Percentiles rank a stretch among this genome's conserved stretches.
Evolutionary conservation across 2,888 invertebrate genomes (phyloP).

Genomic region (Tuta absoluta): DNA sequence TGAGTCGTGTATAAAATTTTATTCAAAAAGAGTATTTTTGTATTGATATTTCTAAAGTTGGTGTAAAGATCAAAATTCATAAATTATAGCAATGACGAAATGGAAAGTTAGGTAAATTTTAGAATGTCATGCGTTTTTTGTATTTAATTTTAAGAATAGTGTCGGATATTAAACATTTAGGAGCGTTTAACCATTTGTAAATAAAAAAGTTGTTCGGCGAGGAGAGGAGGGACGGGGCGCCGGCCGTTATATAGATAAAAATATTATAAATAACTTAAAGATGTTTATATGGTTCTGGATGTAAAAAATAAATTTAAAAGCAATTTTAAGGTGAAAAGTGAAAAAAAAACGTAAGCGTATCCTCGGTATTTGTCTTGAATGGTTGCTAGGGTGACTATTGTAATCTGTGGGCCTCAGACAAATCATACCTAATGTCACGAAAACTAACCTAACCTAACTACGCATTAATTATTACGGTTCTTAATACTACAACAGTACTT

Average conservation of each 20-base stretch:
- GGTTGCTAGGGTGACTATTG: conserved; percentile 77
- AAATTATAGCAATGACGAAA: conserved; percentile 79
- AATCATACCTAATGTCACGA: conserved; percentile 67
- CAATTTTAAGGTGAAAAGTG: conserved; percentile 71
- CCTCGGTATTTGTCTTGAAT: conserved; percentile 78
- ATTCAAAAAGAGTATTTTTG: conserved; percentile 83
- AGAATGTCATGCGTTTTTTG: conserved; percentile 81
- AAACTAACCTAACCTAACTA: conserved; percentile 77
- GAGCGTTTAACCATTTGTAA: conserved; percentile 86
- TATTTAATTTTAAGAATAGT: conserved; percentile 83
- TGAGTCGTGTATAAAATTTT: conserved; percentile 81
- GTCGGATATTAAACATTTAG: conserved; percentile 85
- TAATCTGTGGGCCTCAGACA: conserved; percentile 79
- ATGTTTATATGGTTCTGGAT: conserved; percentile 83
- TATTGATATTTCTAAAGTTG: conserved; percentile 83
- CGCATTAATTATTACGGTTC: conserved; percentile 78
- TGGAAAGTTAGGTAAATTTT: conserved; percentile 77
- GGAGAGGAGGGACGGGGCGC: conserved; percentile 59
- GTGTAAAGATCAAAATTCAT: conserved; percentile 83
- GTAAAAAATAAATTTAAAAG: conserved; percentile 78
- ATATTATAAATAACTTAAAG: conserved; percentile 80
- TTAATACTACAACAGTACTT: conserved; percentile 78
- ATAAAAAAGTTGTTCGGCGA: conserved; percentile 73
- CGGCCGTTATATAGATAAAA: conserved; percentile 76
- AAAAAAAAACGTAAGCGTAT: conserved; percentile 67